phyloP scores from a whole-genome alignment of 2,113 vertebrate species.

The Jacana jacana region DNA sequence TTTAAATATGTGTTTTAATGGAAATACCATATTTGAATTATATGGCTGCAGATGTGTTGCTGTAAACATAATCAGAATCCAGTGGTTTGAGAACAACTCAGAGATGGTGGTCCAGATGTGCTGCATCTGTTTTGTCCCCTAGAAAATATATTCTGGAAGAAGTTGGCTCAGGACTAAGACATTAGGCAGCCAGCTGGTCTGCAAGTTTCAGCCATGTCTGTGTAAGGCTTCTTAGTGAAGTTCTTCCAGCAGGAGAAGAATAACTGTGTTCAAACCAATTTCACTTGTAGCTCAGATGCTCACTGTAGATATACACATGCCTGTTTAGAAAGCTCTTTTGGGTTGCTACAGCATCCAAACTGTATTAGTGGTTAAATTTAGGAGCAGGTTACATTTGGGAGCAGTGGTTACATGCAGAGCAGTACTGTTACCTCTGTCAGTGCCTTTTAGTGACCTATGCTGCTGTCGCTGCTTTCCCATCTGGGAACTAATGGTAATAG shows the following conservation, averaged over 20 bases:
- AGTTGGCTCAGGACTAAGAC: constrained; percentile 29
- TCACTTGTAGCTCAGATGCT: background rate
- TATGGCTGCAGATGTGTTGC: constrained; percentile 39
- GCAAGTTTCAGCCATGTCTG: background rate
- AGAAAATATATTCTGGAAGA: constrained; percentile 18
- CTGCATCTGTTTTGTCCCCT: constrained; percentile 40
- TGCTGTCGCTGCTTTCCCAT: background rate
- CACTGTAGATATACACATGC: background rate
- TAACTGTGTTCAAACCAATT: background rate
- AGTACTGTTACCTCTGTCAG: background rate
- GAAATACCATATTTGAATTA: constrained; percentile 9
- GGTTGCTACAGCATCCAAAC: background rate
- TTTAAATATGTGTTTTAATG: constrained; percentile 20
- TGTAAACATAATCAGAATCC: constrained; percentile 59
- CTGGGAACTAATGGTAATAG: background rate
- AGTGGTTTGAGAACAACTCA: constrained; percentile 45
- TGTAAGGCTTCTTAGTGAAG: background rate
- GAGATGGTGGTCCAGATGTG: constrained; percentile 62
- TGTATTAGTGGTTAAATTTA: background rate
- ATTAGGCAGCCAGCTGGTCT: constrained; percentile 60
- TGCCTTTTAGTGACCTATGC: background rate
- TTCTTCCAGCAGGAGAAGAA: background rate
- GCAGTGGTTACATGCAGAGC: background rate
- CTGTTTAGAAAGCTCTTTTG: background rate
- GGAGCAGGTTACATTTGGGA: background rate